Evolutionary conservation across 1,140 invertebrate species (phyloP).

Genomic region (Heliconius hewitsoni): DNA sequence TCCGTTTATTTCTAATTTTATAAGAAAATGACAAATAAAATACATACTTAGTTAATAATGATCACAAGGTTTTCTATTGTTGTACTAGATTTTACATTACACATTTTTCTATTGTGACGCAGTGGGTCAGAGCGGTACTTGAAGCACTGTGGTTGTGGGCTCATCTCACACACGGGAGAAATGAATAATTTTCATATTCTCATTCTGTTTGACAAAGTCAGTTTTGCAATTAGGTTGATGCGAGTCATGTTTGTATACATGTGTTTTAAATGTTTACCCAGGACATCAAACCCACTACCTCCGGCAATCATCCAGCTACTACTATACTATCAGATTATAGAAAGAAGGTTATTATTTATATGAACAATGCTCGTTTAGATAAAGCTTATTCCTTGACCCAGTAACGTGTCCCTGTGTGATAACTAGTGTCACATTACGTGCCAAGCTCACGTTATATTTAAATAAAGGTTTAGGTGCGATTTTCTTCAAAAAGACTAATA

Average conservation of each 20-base stretch:
- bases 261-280: no score
- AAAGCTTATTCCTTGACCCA: not conserved
- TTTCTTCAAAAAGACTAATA: not conserved
- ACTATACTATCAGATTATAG: not conserved
- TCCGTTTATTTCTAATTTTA: slow-evolving; percentile 11
- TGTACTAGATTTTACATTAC: no score
- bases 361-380: not conserved
- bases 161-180: no score
- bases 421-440: not conserved
- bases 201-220: no score
- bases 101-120: no score
- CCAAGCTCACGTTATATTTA: not conserved
- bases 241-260: no score
- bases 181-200: no score
- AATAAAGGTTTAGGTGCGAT: not conserved
- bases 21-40: not conserved
- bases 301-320: no score
- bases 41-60: not conserved
- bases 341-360: not conserved
- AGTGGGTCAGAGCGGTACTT: no score
- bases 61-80: not conserved
- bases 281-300: no score
- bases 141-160: no score
- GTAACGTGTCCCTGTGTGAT: not conserved
- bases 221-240: no score